phyloP scores from a whole-genome alignment of 92 coral and sea anemone species.

The Palythoa heliodiscus region DNA sequence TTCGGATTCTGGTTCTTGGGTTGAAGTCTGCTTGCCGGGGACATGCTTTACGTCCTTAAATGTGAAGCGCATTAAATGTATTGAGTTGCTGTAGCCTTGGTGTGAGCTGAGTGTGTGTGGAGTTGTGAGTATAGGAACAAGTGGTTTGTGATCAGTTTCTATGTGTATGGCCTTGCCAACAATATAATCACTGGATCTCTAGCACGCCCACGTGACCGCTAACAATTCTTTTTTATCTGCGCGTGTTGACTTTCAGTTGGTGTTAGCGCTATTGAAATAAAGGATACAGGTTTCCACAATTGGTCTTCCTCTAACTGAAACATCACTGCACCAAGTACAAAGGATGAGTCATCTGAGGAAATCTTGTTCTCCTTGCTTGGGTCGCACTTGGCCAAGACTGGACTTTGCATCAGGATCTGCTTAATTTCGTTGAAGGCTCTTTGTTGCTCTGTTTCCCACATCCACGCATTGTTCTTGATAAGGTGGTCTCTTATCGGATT shows the following conservation, averaged over 20 bases:
- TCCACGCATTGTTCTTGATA: too few species aligned
- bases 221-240: neutral
- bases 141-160: neutral
- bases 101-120: neutral
- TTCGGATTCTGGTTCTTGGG: too few species aligned
- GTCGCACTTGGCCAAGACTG: too few species aligned
- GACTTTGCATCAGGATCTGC: too few species aligned
- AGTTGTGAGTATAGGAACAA: neutral
- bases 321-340: neutral
- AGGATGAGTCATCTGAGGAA: neutral
- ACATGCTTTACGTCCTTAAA: too few species aligned
- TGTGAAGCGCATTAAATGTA: too few species aligned
- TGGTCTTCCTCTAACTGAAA: neutral
- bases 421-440: neutral
- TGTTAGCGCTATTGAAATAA: neutral
- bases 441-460: slow-evolving; percentile 20
- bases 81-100: too few species aligned
- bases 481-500: too few species aligned
- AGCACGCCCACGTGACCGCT: neutral
- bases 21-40: too few species aligned
- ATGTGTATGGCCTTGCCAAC: too few species aligned
- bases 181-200: too few species aligned
- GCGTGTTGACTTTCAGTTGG: neutral
- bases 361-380: neutral
- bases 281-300: neutral